Evolutionary conservation across 2,888 invertebrate species (phyloP).

Genomic region (Pherbina coryleti): DNA sequence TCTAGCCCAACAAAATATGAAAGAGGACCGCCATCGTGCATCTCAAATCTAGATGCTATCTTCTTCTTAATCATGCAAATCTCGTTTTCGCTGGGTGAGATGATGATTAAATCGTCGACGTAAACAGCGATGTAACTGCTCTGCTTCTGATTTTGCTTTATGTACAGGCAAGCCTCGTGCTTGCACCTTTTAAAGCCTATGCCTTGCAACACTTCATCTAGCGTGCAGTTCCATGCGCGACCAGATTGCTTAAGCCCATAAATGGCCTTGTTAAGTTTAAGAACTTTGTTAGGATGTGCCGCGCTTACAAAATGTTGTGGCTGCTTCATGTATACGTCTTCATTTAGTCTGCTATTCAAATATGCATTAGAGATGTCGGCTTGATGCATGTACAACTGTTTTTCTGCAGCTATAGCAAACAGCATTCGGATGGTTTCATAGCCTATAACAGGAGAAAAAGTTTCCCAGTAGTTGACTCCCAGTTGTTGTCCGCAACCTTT

Average conservation of each 20-base stretch:
- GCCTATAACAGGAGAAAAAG: conserved; percentile 36
- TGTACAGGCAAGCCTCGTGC: conserved; percentile 21
- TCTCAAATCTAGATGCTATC: not conserved
- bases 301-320: not conserved
- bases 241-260: conserved; percentile 11
- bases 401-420: conserved; percentile 31
- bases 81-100: conserved; percentile 17
- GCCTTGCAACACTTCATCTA: not conserved
- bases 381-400: conserved; percentile 31
- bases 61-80: not conserved
- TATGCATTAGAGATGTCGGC: conserved; percentile 26
- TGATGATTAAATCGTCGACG: conserved; percentile 22
- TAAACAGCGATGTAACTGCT: conserved; percentile 33
- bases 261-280: not conserved
- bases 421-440: conserved; percentile 31
- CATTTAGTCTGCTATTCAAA: conserved; percentile 18
- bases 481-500: conserved; percentile 26
- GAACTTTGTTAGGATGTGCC: not conserved
- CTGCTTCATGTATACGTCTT: conserved; percentile 25
- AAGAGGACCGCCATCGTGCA: conserved; percentile 15
- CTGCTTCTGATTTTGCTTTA: not conserved
- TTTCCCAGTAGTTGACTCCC: conserved; percentile 26
- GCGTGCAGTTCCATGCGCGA: not conserved
- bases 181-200: not conserved
- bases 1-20: conserved; percentile 19